Evolutionary conservation across 2,797 vertebrate genomes (phyloP).

Genomic region (Gymnoscopelus microlampas): DNA sequence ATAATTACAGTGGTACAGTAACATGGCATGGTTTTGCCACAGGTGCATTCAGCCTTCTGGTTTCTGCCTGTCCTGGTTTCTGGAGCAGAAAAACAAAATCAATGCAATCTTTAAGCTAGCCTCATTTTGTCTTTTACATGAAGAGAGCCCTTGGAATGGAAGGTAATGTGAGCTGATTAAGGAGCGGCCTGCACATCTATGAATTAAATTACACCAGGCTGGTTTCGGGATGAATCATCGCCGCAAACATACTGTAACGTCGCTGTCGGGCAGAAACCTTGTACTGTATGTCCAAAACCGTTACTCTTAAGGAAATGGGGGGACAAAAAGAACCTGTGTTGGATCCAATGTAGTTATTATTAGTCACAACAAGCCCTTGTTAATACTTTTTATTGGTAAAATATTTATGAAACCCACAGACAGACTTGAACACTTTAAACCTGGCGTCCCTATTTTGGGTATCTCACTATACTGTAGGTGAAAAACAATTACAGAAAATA

Average conservation of each 20-base stretch:
- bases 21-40: conserved; percentile 8
- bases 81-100: conserved; percentile 31
- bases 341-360: too few relatives aligned
- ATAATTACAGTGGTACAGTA: conserved; percentile 18
- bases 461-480: too few relatives aligned
- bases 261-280: too few relatives aligned
- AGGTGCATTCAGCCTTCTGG: conserved; percentile 15
- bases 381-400: too few relatives aligned
- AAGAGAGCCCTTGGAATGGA: conserved; percentile 22
- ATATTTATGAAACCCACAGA: too few relatives aligned
- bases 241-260: conserved; percentile 6
- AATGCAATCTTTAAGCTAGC: conserved; percentile 44
- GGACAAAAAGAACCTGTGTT: too few relatives aligned
- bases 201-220: conserved; percentile 27
- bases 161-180: conserved; percentile 24
- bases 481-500: too few relatives aligned
- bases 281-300: too few relatives aligned
- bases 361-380: too few relatives aligned
- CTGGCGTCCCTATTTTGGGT: too few relatives aligned
- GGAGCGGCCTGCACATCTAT: not conserved
- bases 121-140: conserved; percentile 24
- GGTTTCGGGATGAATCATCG: conserved; percentile 33
- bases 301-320: too few relatives aligned
- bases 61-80: conserved; percentile 18
- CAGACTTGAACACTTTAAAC: too few relatives aligned